Percentiles rank a stretch among this genome's conserved stretches.
Conservation (phyloP, 2,797 vertebrate genomes). For the Enteromius paludinosus region DNA sequence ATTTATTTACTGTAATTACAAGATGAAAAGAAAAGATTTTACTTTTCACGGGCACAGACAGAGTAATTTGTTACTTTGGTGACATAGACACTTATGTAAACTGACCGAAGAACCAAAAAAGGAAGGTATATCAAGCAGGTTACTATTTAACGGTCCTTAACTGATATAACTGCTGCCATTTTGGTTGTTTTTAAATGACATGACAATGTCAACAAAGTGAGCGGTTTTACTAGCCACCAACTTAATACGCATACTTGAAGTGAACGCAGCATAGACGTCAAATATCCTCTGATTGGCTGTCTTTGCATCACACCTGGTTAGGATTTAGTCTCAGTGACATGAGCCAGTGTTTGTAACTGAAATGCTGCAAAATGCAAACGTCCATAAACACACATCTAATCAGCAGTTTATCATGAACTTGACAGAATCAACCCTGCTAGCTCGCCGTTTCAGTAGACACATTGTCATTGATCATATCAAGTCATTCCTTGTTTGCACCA, state of each 20-base stretch:
- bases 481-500: slow-evolving; percentile 32
- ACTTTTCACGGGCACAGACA: neutral
- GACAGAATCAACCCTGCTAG: slow-evolving; percentile 34
- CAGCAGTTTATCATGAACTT: neutral
- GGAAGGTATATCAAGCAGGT: neutral
- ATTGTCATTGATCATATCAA: slow-evolving; percentile 13
- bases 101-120: neutral
- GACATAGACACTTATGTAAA: neutral
- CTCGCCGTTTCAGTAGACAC: neutral
- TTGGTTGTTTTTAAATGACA: slow-evolving; percentile 7
- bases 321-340: neutral
- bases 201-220: neutral
- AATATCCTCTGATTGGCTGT: slow-evolving; percentile 1
- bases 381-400: neutral
- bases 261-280: neutral
- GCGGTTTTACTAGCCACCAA: neutral
- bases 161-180: neutral
- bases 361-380: neutral
- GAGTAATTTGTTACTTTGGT: neutral
- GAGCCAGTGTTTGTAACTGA: neutral
- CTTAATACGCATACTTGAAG: neutral
- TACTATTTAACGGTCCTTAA: neutral
- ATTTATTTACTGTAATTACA: neutral
- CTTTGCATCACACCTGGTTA: neutral
- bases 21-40: neutral